Conservation (phyloP, 1,140 invertebrate species). For the Berghia stephanieae region DNA sequence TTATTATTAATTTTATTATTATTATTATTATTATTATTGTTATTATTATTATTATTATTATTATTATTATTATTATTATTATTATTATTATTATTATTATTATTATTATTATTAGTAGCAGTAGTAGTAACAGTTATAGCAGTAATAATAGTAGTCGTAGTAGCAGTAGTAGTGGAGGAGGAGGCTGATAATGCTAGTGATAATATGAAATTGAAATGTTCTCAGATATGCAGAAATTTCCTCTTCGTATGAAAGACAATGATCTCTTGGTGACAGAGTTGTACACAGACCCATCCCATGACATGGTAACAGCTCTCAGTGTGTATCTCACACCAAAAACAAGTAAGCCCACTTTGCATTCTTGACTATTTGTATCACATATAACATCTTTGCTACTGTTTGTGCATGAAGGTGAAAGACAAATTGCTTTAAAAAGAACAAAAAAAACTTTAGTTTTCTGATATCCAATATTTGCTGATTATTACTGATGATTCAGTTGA, state of each 20-base stretch:
- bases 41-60: not conserved
- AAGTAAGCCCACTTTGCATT: constrained; percentile 71
- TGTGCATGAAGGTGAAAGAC: not conserved
- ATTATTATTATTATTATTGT: no score
- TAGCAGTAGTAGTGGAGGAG: no score
- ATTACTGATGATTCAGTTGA: no score
- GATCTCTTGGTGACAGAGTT: constrained; percentile 96
- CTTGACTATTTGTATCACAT: not conserved
- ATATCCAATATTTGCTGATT: no score
- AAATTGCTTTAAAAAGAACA: not conserved
- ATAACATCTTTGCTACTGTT: not conserved
- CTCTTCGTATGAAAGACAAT: constrained; percentile 97
- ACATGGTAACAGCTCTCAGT: constrained; percentile 97
- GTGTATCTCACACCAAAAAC: constrained; percentile 98
- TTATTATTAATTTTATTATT: no score
- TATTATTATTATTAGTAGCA: no score
- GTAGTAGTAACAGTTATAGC: no score
- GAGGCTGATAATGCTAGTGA: no score
- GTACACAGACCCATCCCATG: constrained; percentile 92
- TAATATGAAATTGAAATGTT: constrained; percentile 48
- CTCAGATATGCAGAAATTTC: constrained; percentile 99
- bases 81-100: no score
- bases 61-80: not conserved
- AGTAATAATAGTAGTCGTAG: no score
- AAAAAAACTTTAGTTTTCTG: not conserved